Base-by-base conservation (phyloP, 2,113 vertebrate species). In the Scalopus aquaticus region DNA sequence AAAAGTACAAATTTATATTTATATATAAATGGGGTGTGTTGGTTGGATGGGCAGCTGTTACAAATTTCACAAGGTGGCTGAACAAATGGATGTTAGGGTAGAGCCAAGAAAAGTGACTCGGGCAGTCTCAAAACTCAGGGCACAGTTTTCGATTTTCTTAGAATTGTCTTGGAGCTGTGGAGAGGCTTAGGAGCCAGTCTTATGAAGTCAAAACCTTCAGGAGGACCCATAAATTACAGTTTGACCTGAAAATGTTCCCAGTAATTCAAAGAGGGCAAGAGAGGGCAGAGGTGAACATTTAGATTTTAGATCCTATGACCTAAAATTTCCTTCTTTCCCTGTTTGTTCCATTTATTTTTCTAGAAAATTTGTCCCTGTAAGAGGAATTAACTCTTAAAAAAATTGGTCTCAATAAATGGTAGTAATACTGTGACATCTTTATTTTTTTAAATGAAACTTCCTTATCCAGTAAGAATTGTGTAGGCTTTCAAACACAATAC, bases 311-410 rank as follows among this genome's bases (percentile, higher is more conserved):
- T 70, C 4, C 35, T 70, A 24, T 70, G 3, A 49, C 74, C 28
- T 84, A 11, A 78, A 56, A 90, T 35, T 32, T 73, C 7, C 44
- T 94, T 30, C 28, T 92, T 67, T 65, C 24, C 20, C 3, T 37
- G 28, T 79, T 89, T 51, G 2, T 24, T 93, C 20, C 16, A 77
- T 83, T 87, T 82, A 20, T 51, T 95, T 93, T 70, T 79, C 37
- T 94, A 88, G 78, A 92, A 96, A 64, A 89, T 62, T 65, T 82
- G 16, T 88, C 44, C 42, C 44, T 92, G 13, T 73, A 69, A 16
- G 5, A 88, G 44, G 16, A 30, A 9, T 88, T 88, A 88, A 24
- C n/a, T 90, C 20, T 62, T 49, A 37, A 37, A 88, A 91, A 72
- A 96, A n/a, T 19, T 51, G 5, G 2, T 60, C 19, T 90, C 74